phyloP scores from a whole-genome alignment of 2,797 vertebrate genomes.

The Phrynocephalus forsythii region DNA sequence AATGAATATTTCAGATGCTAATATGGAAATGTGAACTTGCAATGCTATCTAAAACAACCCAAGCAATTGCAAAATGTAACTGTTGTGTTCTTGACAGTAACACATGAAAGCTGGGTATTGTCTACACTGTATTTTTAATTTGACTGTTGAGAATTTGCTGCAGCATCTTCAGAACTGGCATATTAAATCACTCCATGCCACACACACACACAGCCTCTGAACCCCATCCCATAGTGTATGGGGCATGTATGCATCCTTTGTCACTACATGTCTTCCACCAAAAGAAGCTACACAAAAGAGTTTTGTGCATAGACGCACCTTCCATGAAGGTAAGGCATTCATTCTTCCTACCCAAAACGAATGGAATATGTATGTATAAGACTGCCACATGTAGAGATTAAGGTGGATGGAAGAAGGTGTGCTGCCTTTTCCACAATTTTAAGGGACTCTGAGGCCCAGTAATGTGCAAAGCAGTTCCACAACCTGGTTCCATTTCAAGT shows the following conservation, averaged over 20 bases:
- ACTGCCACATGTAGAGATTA: neutral
- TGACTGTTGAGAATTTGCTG: neutral
- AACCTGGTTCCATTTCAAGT: neutral
- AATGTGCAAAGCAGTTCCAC: constrained; percentile 1
- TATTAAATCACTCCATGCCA: constrained; percentile 6
- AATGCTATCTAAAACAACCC: constrained; percentile 63
- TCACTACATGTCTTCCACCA: neutral
- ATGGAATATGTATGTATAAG: neutral
- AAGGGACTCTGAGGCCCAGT: neutral
- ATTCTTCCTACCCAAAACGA: neutral
- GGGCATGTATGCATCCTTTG: neutral
- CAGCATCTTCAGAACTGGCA: constrained; percentile 31
- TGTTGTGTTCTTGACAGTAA: constrained; percentile 16
- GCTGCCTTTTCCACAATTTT: neutral
- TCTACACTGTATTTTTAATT: constrained; percentile 23
- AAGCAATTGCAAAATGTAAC: constrained; percentile 44
- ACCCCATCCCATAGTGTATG: neutral
- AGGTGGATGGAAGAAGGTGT: neutral
- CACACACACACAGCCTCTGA: neutral
- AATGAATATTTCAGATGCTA: constrained; percentile 62
- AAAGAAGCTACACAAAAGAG: neutral
- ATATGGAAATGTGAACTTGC: constrained; percentile 58
- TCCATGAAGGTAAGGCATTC: neutral
- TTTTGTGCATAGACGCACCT: neutral
- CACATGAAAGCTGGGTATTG: constrained; percentile 28